Evolutionary conservation across 2,797 vertebrate genomes (phyloP).

Genomic region (Betta splendens): DNA sequence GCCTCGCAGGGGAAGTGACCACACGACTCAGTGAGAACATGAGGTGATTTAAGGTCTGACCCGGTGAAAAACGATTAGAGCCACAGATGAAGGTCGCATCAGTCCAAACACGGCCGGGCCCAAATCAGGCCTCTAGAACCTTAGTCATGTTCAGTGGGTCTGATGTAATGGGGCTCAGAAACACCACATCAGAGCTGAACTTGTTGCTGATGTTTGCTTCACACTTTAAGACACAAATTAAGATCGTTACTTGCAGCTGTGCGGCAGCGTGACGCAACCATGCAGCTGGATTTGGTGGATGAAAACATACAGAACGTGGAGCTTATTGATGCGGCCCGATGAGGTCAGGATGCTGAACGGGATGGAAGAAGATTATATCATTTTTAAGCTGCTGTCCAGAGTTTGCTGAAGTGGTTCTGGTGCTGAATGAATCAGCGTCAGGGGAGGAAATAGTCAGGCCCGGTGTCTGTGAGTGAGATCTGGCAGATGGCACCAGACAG

Average conservation of each 20-base stretch:
- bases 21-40: not conserved
- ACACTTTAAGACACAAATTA: slow-evolving; percentile 34
- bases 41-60: slow-evolving; percentile 9
- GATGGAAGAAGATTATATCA: slow-evolving; percentile 17
- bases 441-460: no score
- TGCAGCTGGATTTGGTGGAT: not conserved
- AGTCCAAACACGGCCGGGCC: no score
- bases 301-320: slow-evolving; percentile 1
- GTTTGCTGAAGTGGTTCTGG: not conserved
- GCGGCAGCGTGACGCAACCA: slow-evolving; percentile 29
- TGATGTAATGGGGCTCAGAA: slow-evolving; percentile 32
- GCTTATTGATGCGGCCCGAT: slow-evolving; percentile 12
- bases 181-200: slow-evolving; percentile 9
- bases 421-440: no score
- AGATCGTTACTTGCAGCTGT: slow-evolving; percentile 18
- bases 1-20: not conserved
- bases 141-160: no score
- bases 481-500: no score
- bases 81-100: slow-evolving; percentile 23
- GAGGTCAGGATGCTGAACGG: slow-evolving; percentile 1
- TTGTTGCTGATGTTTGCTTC: slow-evolving; percentile 26
- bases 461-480: no score
- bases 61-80: slow-evolving; percentile 10
- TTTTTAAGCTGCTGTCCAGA: slow-evolving; percentile 16
- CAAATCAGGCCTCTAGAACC: no score